A percentile compares a stretch with the other conserved stretches of the same genome.
Conservation (phyloP, 2,113 vertebrate genomes). For the Dromaius novaehollandiae region DNA sequence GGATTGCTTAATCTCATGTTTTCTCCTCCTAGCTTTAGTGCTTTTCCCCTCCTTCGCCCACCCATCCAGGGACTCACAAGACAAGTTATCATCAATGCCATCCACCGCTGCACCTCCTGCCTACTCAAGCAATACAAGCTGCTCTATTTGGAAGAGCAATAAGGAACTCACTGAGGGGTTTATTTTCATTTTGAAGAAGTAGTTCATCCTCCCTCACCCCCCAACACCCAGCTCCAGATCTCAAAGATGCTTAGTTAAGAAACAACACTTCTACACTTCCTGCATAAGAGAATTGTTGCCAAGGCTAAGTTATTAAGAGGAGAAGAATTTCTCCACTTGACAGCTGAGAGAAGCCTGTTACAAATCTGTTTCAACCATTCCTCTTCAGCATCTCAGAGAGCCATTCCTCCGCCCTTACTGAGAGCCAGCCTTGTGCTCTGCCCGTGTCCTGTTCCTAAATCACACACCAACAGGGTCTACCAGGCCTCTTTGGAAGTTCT, state of each 20-base stretch:
- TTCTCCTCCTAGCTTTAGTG: constrained; percentile 17
- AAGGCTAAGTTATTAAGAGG: neutral
- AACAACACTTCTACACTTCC: neutral
- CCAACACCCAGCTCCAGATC: neutral
- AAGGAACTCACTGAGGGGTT: constrained; percentile 1
- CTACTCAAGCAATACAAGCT: constrained; percentile 65
- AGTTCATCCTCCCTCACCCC: constrained; percentile 48
- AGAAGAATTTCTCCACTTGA: neutral
- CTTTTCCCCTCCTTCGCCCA: constrained; percentile 11
- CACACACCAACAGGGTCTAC: neutral
- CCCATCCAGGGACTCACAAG: constrained; percentile 42
- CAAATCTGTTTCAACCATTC: neutral
- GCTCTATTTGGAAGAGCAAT: constrained; percentile 43
- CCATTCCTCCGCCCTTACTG: neutral
- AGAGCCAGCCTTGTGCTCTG: neutral
- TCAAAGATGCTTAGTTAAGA: constrained; percentile 19
- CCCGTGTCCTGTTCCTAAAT: neutral
- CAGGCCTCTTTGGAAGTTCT: neutral
- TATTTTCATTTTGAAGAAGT: constrained; percentile 37
- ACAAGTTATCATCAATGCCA: constrained; percentile 58
- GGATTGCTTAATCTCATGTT: neutral
- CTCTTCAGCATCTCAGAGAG: neutral
- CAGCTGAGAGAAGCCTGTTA: neutral
- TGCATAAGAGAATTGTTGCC: neutral
- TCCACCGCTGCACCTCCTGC: constrained; percentile 52